A percentile compares a stretch with the other conserved stretches of the same genome.
These are phyloP conservation scores for Halisarca cf. caerulea DNA, from an alignment of 37 sponge, comb jelly and placozoan species.

Conservation along the genomic window DNA sequence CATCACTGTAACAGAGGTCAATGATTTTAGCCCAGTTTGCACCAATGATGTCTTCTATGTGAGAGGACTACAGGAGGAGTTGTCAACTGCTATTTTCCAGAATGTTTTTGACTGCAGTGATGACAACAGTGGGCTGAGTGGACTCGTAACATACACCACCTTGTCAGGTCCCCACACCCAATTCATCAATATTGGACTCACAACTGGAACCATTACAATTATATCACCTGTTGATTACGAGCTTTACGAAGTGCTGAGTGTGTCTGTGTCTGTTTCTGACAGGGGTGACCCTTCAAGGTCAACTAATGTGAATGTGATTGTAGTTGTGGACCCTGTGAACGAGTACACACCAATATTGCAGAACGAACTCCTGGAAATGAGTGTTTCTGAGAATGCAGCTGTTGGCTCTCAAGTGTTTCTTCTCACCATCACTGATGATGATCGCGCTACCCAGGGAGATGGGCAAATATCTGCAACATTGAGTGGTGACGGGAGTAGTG, in stretches of 20 bases:
- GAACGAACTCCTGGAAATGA: neutral
- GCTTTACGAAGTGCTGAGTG: neutral
- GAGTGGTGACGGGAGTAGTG: neutral
- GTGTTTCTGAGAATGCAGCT: constrained; percentile 13
- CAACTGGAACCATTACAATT: neutral
- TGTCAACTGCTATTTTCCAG: neutral
- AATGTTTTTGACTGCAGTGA: constrained; percentile 2
- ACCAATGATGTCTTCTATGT: neutral
- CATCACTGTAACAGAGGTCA: constrained; percentile 46
- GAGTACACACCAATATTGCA: constrained; percentile 24
- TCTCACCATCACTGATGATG: constrained; percentile 1
- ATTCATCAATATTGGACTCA: neutral
- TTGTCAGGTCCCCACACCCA: neutral
- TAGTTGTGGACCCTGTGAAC: constrained; percentile 18
- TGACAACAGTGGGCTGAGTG: neutral
- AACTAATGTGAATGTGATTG: neutral
- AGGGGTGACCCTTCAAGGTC: neutral
- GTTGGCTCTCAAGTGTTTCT: constrained; percentile 4
- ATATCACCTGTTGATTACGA: neutral
- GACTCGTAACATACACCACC: neutral
- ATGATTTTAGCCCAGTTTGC: constrained; percentile 52
- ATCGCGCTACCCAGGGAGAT: neutral
- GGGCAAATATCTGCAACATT: neutral
- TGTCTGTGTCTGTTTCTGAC: constrained; percentile 6
- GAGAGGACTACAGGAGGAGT: neutral